Conservation (phyloP, 35 echinoderm and acorn worm genomes). For the Heliocidaris tuberculata region DNA sequence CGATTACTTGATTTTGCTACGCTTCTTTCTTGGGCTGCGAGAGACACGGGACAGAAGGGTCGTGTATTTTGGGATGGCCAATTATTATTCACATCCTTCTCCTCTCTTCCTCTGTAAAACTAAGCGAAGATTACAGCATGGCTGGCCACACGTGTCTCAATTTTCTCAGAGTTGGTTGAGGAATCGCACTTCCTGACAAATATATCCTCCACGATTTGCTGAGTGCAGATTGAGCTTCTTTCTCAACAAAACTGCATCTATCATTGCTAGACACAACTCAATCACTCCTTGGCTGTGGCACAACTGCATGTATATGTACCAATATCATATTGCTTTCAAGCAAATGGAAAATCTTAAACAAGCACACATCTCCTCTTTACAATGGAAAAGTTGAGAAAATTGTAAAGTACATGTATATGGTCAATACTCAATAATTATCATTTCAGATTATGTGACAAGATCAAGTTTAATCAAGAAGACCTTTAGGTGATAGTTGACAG, state of each 20-base stretch:
- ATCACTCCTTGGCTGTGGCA: background rate
- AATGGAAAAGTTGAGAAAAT: too few species aligned
- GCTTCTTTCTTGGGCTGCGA: background rate
- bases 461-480: too few species aligned
- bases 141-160: background rate
- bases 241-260: background rate
- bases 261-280: background rate
- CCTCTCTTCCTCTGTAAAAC: constrained; percentile 23
- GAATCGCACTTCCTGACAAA: background rate
- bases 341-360: too few species aligned
- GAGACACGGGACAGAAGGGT: constrained; percentile 18
- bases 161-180: background rate
- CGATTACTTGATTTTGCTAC: constrained; percentile 10
- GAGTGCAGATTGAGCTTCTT: background rate
- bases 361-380: too few species aligned
- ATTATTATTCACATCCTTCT: constrained; percentile 44
- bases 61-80: constrained; percentile 10
- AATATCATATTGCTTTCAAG: too few species aligned
- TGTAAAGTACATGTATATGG: too few species aligned
- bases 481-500: too few species aligned
- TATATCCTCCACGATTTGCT: background rate
- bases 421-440: too few species aligned
- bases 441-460: too few species aligned
- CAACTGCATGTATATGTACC: too few species aligned
- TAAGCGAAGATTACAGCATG: background rate